phyloP scores from a whole-genome alignment of 2,797 vertebrate species.

The Odontamblyopus lacepedii region DNA sequence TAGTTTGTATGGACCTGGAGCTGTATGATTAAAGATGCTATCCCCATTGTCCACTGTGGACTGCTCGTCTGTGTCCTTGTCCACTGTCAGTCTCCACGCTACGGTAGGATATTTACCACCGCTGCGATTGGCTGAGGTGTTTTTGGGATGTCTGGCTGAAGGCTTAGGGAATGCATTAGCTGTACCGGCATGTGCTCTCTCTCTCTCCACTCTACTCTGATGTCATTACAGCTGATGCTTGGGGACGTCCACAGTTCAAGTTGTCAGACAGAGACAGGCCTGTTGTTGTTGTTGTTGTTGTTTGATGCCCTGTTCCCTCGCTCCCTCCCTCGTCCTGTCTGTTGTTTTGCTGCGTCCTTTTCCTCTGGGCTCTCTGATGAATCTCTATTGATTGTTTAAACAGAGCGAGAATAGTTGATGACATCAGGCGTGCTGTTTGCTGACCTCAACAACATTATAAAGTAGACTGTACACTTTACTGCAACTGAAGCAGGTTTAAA shows the following conservation, averaged over 20 bases:
- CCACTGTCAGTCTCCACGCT: slow-evolving; percentile 40
- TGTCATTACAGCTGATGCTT: slow-evolving; percentile 63
- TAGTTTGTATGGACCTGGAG: slow-evolving; percentile 42
- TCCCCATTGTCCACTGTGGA: slow-evolving; percentile 42
- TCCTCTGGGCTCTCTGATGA: slow-evolving; percentile 52
- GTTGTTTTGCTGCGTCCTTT: slow-evolving; percentile 27
- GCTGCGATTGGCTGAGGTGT: slow-evolving; percentile 6
- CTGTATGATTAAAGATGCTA: slow-evolving; percentile 63
- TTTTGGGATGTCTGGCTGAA: not conserved
- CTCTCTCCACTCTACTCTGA: slow-evolving; percentile 61
- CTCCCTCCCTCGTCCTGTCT: slow-evolving; percentile 12
- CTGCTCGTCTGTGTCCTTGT: slow-evolving; percentile 48
- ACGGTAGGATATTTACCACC: slow-evolving; percentile 40
- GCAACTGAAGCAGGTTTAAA: slow-evolving; percentile 36
- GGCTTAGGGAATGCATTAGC: slow-evolving; percentile 64
- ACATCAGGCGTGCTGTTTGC: slow-evolving; percentile 64
- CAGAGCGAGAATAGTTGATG: slow-evolving; percentile 59
- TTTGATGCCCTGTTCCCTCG: not conserved
- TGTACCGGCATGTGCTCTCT: slow-evolving; percentile 40
- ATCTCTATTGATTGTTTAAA: slow-evolving; percentile 64
- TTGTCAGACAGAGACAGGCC: slow-evolving; percentile 31
- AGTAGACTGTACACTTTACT: slow-evolving; percentile 47
- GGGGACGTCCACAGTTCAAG: slow-evolving; percentile 19
- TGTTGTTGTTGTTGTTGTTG: slow-evolving; percentile 22
- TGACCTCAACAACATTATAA: slow-evolving; percentile 58